Evolutionary conservation across 2,888 invertebrate species (phyloP), one percentile per base, ranked within the genome.

Genomic region (Herminia tarsipennalis): DNA sequence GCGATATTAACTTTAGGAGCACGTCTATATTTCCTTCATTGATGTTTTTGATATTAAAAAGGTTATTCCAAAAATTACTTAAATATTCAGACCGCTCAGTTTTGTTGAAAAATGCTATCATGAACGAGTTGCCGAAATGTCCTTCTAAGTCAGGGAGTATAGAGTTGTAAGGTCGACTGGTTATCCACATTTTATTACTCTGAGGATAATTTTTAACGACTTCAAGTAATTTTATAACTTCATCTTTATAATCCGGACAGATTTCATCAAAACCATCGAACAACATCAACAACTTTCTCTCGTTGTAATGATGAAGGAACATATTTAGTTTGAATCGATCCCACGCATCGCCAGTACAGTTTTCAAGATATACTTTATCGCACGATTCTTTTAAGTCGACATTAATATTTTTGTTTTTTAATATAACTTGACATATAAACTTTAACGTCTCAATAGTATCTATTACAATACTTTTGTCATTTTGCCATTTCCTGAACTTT

Each of bases 261-360:
- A 64, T 53, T 38, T 62, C 64, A n/a, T 64, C 63, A 0, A 59
- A 64, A 1, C 59, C 64, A 25, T 64, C 64, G 6, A 62, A 56
- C 6, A 56, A n/a, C 4, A 59, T 55, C 28, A 62, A 40, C 0
- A 59, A 3, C 17, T 46, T 45, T 9, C 43, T 41, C 5, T 24
- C 43, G 13, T 50, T 56, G 20, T 22, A 34, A 14, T 22, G 14
- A 24, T 34, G 13, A n/a, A 21, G 14, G 9, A 34, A 34, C 3
- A 34, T 5, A 14, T 22, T 21, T 5, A 22, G 9, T 14, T 22
- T 2, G 12, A 34, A 34, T 13, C 5, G 14, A n/a, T 3, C 14
- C 22, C 12, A 21, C 4, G n/a, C 34, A n/a, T 22, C 22, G 5
- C 9, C 9, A 2, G 10, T 14, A 22, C 13, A 22, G 5, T 10